Evolutionary conservation across 2,113 vertebrate species (phyloP), one percentile per base, ranked within the genome.

Genomic region (Apodemus speciosus): DNA sequence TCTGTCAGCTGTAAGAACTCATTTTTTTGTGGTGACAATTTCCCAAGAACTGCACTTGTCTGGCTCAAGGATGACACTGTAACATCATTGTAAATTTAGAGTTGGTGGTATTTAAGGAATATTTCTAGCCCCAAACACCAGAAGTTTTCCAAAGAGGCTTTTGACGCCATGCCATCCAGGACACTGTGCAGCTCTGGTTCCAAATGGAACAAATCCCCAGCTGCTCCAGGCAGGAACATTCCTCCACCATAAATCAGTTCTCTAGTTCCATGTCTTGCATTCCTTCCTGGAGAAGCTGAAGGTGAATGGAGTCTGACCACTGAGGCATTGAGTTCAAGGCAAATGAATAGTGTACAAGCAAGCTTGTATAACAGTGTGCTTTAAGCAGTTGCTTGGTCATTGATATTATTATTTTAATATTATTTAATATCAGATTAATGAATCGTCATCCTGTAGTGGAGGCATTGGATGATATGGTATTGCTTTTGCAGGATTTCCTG

Each of bases 401-500:
- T 64, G 16, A 56, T 9, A 64, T 84, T 9, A 64, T 84, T 92
- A 80, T 90, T 49, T 46, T 35, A 35, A 40, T 35, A 35, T 62
- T 51, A 68, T 89, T 89, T n/a, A 79, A 23, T 8, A 13, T 58
- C 25, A 58, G 6, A 40, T 58, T 58, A 38, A 86, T 92, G 38
- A 38, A 15, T 38, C 23, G 10, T 3, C 40, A 35, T 80, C 25
- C 30, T 66, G 11, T 85, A 94, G 77, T 46, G 2, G 66, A 35
- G 92, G 38, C 60, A 15, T 60, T 27, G 35, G 15, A 71, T 92
- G 90, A 95, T 35, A 93, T 72, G 30, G 51, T 83, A 38, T 92
- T 27, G 92, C 25, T 97, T 94, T 97, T 98, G 16, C 95, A 99
- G 99, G 98, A 94, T 98, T 99, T 72, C 98, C 98, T 95, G 95